Base-by-base conservation (phyloP, 2,113 vertebrate species). In the Entomyzon cyanotis region DNA sequence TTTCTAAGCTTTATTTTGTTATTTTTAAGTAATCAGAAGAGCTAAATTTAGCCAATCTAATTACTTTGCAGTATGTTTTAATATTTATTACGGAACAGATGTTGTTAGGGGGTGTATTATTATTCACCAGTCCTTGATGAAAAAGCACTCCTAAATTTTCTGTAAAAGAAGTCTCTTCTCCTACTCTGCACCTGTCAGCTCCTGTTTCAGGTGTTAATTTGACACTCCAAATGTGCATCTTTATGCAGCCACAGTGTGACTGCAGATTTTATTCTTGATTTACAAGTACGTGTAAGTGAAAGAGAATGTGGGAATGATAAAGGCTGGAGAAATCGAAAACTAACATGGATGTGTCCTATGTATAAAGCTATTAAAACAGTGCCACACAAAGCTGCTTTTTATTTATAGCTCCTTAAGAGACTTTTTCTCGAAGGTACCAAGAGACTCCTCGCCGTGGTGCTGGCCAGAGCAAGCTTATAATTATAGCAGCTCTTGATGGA, bases 371-470 rank as follows among this genome's bases (percentile, higher is more conserved):
- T 76, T 76, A 58, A 91, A 89, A 46, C 21, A 2, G 35, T 73
- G 37, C 52, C 83, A 56, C 69, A 63, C 47, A 37, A 86, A 88
- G 68, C 46, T 90, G 65, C 63, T 75, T 70, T 70, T 90, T 90
- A 94, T 96, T 96, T 94, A 80, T 56, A 94, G 79, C 79, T 94
- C 79, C 85, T 90, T 85, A 65, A 71, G 50, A 90, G 74, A 91
- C 49, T 85, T 95, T 73, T 95, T 83, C 78, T 90, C 73, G 70
- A 91, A 81, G 87, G 58, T 18, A 79, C 15, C 14, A 47, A 22
- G 63, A 52, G 50, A 42, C 25, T 68, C 24, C 67, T 94, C 12
- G 12, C 71, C 0, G 8, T 12, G 49, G n/a, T 47, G 65, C 77
- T 89, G 86, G 79, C 79, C 89, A 92, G 90, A 77, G 90, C 70